A percentile compares a stretch with the other conserved stretches of the same genome.
Evolutionary conservation across 1,140 invertebrate genomes (phyloP).

Genomic region (Drosophila azteca): DNA sequence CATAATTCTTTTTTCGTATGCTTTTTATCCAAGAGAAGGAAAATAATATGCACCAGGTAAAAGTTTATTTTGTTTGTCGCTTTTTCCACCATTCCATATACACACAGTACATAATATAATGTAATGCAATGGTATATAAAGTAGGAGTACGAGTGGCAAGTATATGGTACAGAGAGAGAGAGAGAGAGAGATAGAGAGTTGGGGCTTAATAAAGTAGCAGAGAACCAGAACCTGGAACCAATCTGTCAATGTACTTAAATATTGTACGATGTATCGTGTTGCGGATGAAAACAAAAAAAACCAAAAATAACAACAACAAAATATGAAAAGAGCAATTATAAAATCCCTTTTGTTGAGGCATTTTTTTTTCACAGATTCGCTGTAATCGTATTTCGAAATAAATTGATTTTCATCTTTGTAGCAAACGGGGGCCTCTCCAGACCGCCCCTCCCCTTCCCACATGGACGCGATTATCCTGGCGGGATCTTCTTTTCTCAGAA

Average conservation of each 20-base stretch:
- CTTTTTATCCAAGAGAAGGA: slow-evolving; percentile 26
- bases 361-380: slow-evolving; percentile 35
- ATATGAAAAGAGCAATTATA: slow-evolving; percentile 45
- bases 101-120: slow-evolving; percentile 17
- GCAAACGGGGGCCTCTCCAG: no score
- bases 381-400: slow-evolving; percentile 37
- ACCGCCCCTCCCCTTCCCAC: no score
- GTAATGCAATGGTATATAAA: slow-evolving; percentile 17
- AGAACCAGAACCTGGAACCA: background rate
- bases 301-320: background rate
- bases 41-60: slow-evolving; percentile 48
- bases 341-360: slow-evolving; percentile 39
- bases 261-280: background rate
- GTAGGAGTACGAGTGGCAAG: background rate
- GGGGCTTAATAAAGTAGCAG: slow-evolving; percentile 30
- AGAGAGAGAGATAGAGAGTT: no score
- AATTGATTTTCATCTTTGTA: slow-evolving; percentile 35
- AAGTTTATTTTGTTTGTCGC: slow-evolving; percentile 45
- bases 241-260: slow-evolving; percentile 45
- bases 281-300: background rate
- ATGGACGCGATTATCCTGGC: no score
- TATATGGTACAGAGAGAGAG: no score
- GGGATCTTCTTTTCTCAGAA: no score
- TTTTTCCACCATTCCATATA: background rate
- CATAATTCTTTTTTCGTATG: slow-evolving; percentile 34